Evolutionary conservation across 2,888 invertebrate genomes (phyloP), one percentile per base, ranked within the genome.

Genomic region (Monochamus alternatus): DNA sequence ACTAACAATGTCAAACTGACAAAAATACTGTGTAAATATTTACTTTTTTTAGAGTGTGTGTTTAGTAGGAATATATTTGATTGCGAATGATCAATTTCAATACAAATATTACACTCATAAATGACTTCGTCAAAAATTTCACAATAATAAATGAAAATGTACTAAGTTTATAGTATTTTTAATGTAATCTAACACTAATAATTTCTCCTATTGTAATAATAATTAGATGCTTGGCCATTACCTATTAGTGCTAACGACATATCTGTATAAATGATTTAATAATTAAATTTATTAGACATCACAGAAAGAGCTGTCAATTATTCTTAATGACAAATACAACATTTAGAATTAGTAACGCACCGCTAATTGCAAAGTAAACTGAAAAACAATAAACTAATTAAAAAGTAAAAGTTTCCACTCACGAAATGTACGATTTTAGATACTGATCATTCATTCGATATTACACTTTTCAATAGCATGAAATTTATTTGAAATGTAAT

Each of bases 281-380:
- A 47, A 10, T 47, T 47, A 47, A 12, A 12, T 47, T 47, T 9
- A 47, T 47, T 47, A 47, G 9, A 47, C 12, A 47, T 47, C 12
- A 12, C 1, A 47, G 12, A 47, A 47, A 8, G 47, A 47, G 47
- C 47, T 55, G 22, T 55, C 55, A 55, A 55, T 55, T 55, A 55
- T 55, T 55, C 7, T 22, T 55, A 55, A 55, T 55, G 55, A 8
- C 14, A 55, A 55, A 55, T 5, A 14, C 4, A 55, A 14, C 22
- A 12, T 55, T 22, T n/a, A n/a, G 14, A 55, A 55, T 55, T 55
- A 55, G 55, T 55, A 55, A 55, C 55, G 55, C 55, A 55, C 55
- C 14, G 55, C n/a, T 55, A 55, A 55, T n/a, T 4, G n/a, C 14
- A 12, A n/a, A 55, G 22, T 14, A n/a, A 55, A 55, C 55, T 55